Conservation (phyloP, 2,888 invertebrate genomes). For the Caenorhabditis angaria region DNA sequence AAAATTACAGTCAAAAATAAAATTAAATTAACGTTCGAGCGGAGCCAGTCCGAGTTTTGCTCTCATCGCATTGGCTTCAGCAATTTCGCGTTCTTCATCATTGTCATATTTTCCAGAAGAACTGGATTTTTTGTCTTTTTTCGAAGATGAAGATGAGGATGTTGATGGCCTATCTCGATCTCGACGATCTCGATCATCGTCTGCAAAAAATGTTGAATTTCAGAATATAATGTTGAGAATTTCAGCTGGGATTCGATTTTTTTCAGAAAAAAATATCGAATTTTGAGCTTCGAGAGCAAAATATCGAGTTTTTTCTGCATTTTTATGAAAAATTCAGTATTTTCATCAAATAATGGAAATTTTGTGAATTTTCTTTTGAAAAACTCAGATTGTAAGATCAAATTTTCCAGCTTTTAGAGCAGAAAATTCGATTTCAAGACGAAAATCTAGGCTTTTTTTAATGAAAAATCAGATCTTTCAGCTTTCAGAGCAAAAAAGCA, state of each 20-base stretch:
- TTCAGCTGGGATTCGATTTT: constrained; percentile 12
- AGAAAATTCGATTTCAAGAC: no score
- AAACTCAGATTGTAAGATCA: no score
- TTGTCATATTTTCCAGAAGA: constrained; percentile 33
- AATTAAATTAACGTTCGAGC: constrained; percentile 60
- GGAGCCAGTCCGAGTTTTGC: constrained; percentile 76
- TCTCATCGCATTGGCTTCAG: constrained; percentile 75
- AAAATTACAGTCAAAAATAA: not conserved
- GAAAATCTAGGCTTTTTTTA: no score
- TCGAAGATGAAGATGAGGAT: not conserved
- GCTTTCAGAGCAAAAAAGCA: no score
- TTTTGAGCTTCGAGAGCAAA: no score
- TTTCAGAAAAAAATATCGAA: no score
- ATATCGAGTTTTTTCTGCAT: not conserved
- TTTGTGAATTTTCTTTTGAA: no score
- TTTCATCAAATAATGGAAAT: constrained; percentile 1
- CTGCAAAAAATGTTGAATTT: not conserved
- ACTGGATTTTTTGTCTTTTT: constrained; percentile 18
- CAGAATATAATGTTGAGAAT: not conserved
- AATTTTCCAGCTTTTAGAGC: no score
- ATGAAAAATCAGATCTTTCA: no score
- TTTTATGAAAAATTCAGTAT: not conserved
- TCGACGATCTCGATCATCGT: constrained; percentile 13
- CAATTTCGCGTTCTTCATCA: constrained; percentile 73
- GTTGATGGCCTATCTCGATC: not conserved